Conservation (phyloP, 2,797 vertebrate genomes). For the Parauchenoglanis ngamensis region DNA sequence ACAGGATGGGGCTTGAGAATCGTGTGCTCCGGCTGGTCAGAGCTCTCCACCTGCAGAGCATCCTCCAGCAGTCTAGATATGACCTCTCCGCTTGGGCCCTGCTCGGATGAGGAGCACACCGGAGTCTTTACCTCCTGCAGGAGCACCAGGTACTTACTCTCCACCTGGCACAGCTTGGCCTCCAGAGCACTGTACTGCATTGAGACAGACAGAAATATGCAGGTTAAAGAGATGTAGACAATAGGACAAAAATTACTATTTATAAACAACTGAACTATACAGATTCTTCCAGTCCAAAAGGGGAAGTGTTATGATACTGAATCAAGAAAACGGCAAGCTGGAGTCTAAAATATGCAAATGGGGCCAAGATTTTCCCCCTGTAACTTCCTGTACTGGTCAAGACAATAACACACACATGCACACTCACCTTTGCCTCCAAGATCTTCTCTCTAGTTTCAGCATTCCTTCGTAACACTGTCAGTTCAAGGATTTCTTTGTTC, state of each 20-base stretch:
- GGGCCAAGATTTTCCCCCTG: neutral
- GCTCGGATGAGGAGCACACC: constrained; percentile 86
- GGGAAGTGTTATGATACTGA: neutral
- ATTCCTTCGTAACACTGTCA: constrained; percentile 88
- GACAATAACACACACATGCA: constrained; percentile 3
- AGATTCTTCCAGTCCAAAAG: neutral
- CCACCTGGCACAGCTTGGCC: constrained; percentile 94
- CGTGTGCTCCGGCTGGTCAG: constrained; percentile 82
- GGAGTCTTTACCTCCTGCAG: constrained; percentile 93
- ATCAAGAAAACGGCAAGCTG: neutral
- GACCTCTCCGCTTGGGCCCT: constrained; percentile 81
- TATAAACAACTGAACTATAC: neutral
- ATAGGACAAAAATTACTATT: neutral
- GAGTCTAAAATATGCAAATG: neutral
- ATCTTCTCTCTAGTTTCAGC: constrained; percentile 86
- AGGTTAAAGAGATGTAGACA: neutral
- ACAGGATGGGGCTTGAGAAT: constrained; percentile 87
- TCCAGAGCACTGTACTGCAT: constrained; percentile 87
- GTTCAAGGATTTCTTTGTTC: constrained; percentile 97
- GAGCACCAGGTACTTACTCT: constrained; percentile 94
- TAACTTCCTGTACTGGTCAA: neutral
- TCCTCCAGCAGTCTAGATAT: constrained; percentile 92
- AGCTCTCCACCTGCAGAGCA: constrained; percentile 85
- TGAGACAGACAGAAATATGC: neutral
- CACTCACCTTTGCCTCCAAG: constrained; percentile 86